Percentiles rank a stretch among this genome's conserved stretches.
phyloP scores from a whole-genome alignment of 1,140 invertebrate species.

The Zaprionus vittiger region DNA sequence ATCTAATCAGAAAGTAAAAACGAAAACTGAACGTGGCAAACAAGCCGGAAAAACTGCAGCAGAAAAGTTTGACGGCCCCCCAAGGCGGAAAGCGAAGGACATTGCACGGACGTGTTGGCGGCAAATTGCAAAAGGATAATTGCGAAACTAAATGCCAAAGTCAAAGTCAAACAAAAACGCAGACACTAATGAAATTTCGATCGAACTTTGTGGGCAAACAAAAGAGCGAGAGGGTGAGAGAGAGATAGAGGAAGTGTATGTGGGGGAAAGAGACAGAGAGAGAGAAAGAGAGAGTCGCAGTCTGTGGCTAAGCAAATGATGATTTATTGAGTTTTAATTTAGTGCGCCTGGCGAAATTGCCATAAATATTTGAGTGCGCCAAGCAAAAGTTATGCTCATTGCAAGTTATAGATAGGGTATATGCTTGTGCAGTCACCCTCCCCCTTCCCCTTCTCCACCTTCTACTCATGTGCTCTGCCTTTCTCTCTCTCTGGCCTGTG shows the following conservation, averaged over 20 bases:
- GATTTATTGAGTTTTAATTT: constrained; percentile 83
- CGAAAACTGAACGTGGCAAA: constrained; percentile 44
- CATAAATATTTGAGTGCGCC: constrained; percentile 78
- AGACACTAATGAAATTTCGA: constrained; percentile 82
- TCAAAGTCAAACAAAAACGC: constrained; percentile 79
- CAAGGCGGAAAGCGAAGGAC: constrained; percentile 7
- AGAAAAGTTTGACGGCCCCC: constrained; percentile 42
- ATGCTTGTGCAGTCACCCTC: neutral
- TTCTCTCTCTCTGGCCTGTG: neutral
- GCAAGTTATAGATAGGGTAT: constrained; percentile 42
- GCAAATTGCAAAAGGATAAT: constrained; percentile 65
- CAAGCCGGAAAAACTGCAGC: constrained; percentile 70
- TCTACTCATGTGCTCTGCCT: neutral
- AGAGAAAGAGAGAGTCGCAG: constrained; percentile 10
- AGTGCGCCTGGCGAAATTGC: constrained; percentile 66
- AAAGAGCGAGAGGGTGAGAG: neutral
- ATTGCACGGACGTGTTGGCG: constrained; percentile 13
- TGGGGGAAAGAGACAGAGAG: neutral
- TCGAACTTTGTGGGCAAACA: constrained; percentile 61
- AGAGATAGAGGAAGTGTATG: neutral
- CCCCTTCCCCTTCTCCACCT: too few species aligned
- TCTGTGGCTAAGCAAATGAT: constrained; percentile 67
- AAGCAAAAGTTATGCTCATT: constrained; percentile 76
- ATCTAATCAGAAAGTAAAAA: constrained; percentile 51
- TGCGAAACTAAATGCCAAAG: constrained; percentile 75